Base-by-base conservation (phyloP, 2,888 invertebrate species). In the Monoplex corrugatus region DNA sequence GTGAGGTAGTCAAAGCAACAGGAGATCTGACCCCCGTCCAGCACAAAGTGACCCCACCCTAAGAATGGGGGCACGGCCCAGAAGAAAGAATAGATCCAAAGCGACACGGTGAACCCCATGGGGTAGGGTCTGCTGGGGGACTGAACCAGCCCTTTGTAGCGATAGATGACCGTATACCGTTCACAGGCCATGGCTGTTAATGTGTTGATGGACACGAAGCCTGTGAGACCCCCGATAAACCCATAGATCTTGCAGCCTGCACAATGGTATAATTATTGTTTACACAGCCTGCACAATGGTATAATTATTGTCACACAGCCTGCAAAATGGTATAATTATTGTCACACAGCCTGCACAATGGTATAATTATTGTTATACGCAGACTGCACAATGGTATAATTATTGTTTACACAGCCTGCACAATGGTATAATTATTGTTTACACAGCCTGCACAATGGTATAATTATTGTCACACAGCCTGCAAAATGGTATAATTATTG, bases 1-100 rank as follows among this genome's bases (percentile, higher is more conserved):
- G 93, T 91, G 2, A 92, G 86, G 85, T 91, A 94, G 91, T 94
- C 94, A 86, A 94, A 93, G 19, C 92, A 92, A 87, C 93, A 93
- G 0, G 93, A 92, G 5, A 92, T 92, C 50, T 32, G 75, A 23
- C 91, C 90, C 13, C 93, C 93, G 85, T 93, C 92, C 13, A 93
- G 87, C 40, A 93, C 91, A 80, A 91, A 93, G 8, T 89, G 87
- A 0, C 94, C 93, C 92, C 93, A 94, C 19, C 93, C 93, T 19
- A 92, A 28, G 16, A 93, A 83, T 2, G 94, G 94, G 3, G 88
- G 88, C 13, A 89, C 35, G 0, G 91, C 89, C 93, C 93, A 93
- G 6, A 90, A 13, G 13, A 90, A 50, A 5, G 93, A 92, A 80
- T 93, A 93, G 16, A 92, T 75, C 94, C 94, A 93, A 8, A 91